Conservation (phyloP, 2,113 vertebrate species). For the Dasyurus viverrinus region DNA sequence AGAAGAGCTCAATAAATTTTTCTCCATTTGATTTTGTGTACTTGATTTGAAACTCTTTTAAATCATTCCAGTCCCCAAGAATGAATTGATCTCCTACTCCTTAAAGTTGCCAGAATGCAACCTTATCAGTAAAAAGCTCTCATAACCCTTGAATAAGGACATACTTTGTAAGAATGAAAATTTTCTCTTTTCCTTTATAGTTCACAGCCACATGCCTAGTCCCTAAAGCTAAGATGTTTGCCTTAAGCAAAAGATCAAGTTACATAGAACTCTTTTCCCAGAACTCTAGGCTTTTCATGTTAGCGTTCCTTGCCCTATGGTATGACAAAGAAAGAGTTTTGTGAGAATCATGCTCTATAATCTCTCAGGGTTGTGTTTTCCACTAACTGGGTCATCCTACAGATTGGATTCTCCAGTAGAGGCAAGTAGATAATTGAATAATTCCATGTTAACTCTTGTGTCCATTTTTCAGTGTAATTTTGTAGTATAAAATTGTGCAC, state of each 20-base stretch:
- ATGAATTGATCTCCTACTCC: neutral
- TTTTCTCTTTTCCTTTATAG: neutral
- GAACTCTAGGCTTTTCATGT: neutral
- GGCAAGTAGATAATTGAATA: neutral
- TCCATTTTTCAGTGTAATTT: neutral
- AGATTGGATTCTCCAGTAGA: neutral
- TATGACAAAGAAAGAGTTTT: neutral
- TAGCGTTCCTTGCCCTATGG: neutral
- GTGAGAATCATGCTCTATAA: neutral
- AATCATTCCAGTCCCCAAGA: neutral
- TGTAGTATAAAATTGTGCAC: neutral
- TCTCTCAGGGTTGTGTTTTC: neutral
- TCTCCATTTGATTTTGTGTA: neutral
- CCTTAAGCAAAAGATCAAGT: neutral
- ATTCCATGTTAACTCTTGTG: neutral
- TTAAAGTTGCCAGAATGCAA: neutral
- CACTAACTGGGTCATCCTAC: neutral
- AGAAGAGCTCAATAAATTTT: neutral
- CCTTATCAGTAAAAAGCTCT: neutral
- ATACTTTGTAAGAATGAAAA: neutral
- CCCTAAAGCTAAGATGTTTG: neutral
- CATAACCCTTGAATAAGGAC: neutral
- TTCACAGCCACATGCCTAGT: neutral
- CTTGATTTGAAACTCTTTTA: neutral
- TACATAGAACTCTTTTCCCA: neutral